A percentile compares a stretch with the other conserved stretches of the same genome.
These are phyloP conservation scores for Callospermophilus lateralis DNA, from an alignment of 2,113 vertebrate genomes.

Conservation along the genomic window DNA sequence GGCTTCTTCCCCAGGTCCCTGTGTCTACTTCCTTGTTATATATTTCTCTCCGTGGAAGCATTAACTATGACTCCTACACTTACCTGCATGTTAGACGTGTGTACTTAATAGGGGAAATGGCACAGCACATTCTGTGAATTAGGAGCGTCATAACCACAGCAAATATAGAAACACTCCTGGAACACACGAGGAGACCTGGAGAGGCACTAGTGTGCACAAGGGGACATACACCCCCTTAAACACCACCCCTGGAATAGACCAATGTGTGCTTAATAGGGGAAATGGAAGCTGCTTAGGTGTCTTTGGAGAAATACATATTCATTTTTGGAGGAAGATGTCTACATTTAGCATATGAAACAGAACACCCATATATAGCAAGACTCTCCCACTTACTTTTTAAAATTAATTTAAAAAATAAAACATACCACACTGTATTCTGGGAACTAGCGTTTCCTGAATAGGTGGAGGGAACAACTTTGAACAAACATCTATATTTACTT, in stretches of 20 bases:
- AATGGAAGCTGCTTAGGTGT: not conserved
- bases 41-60: not conserved
- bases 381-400: constrained; percentile 35
- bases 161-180: not conserved
- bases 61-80: not conserved
- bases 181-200: too few relatives aligned
- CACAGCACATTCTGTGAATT: not conserved
- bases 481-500: too few relatives aligned
- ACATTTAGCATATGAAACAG: constrained; percentile 47
- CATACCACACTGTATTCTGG: constrained; percentile 42
- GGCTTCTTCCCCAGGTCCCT: not conserved
- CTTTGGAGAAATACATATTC: constrained; percentile 62
- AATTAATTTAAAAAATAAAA: constrained; percentile 57
- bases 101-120: constrained; percentile 24
- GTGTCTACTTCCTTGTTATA: not conserved
- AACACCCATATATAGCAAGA: constrained; percentile 38
- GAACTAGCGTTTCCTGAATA: constrained; percentile 24
- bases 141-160: not conserved
- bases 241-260: not conserved
- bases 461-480: not conserved
- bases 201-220: too few relatives aligned
- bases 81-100: not conserved
- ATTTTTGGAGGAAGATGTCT: constrained; percentile 47
- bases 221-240: not conserved
- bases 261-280: constrained; percentile 25